Evolutionary conservation across 2,888 invertebrate species (phyloP).

Genomic region (Graphium colonna): DNA sequence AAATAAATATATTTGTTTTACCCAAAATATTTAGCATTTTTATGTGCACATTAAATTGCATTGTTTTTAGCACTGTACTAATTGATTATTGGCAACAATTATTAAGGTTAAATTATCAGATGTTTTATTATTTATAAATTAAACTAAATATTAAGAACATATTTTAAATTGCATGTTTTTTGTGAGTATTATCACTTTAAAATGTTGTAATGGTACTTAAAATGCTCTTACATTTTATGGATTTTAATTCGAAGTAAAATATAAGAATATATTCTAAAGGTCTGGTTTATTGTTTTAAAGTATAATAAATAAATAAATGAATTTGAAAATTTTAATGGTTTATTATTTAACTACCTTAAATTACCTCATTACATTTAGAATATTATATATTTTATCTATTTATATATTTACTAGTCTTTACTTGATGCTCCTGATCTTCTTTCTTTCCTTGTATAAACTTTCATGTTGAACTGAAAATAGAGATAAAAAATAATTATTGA

Average conservation of each 20-base stretch:
- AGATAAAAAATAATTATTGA: slow-evolving; percentile 22
- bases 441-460: slow-evolving; percentile 81
- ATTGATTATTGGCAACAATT: slow-evolving; percentile 1
- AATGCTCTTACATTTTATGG: slow-evolving; percentile 43
- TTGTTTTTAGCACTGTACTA: slow-evolving; percentile 8
- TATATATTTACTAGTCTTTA: slow-evolving; percentile 28
- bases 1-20: slow-evolving; percentile 16
- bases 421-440: slow-evolving; percentile 86
- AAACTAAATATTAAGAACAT: slow-evolving; percentile 64
- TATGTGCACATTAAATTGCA: slow-evolving; percentile 4
- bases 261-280: slow-evolving; percentile 64
- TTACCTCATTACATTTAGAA: background rate
- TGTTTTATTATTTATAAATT: slow-evolving; percentile 8
- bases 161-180: slow-evolving; percentile 54
- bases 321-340: slow-evolving; percentile 47
- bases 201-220: slow-evolving; percentile 32
- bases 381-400: background rate
- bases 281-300: slow-evolving; percentile 66
- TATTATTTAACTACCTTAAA: slow-evolving; percentile 38
- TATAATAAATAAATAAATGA: slow-evolving; percentile 67
- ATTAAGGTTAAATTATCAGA: slow-evolving; percentile 1
- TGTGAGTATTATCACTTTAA: background rate
- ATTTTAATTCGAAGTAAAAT: slow-evolving; percentile 26
- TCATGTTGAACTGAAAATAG: slow-evolving; percentile 83
- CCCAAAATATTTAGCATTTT: background rate